Base-by-base conservation (phyloP, 2,888 invertebrate genomes). In the Candidula unifasciata region DNA sequence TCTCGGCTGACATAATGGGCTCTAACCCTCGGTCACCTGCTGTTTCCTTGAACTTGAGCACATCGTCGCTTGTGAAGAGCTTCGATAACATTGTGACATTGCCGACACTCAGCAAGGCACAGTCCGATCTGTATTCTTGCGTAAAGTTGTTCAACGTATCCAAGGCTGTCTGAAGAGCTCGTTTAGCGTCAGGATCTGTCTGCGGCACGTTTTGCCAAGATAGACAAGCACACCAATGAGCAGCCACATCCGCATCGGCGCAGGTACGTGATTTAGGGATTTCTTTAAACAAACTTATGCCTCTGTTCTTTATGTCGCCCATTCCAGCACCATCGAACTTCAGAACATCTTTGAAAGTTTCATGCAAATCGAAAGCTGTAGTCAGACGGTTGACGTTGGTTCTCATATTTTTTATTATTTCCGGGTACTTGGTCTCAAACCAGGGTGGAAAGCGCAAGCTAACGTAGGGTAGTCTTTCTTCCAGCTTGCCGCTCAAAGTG, bases 171-270 rank as follows among this genome's bases (percentile, higher is more conserved):
- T 54, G 77, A 6, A 69, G n/a, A 16, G 96, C 96, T 0, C 96
- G 95, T 35, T 94, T 94, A 0, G 92, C 87, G 24, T 95, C 95
- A 18, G 95, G 91, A 64, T 95, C 94, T 0, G 93, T 91, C 0
- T 94, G 86, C 1, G 95, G 93, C 0, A 97, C 94, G 80, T 95
- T 94, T 87, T 95, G 94, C 98, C 98, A 98, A 24, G 95, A 95
- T 0, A 98, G 94, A 92, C 99, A 99, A 0, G 97, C 96, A 93
- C 99, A 99, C 98, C 98, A 99, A 93, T 99, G 98, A 0, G 98
- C 96, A 92, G 97, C 97, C 85, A 99, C 97, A 83, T 96, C 97
- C 0, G 98, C 98, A 93, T 97, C 96, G 10, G 96, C 95, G 93
- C 98, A 98, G 10, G 96, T 96, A 30, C 98, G 95, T 88, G 96